phyloP scores from a whole-genome alignment of 2,113 vertebrate species.

The Nycticryphes semicollaris region DNA sequence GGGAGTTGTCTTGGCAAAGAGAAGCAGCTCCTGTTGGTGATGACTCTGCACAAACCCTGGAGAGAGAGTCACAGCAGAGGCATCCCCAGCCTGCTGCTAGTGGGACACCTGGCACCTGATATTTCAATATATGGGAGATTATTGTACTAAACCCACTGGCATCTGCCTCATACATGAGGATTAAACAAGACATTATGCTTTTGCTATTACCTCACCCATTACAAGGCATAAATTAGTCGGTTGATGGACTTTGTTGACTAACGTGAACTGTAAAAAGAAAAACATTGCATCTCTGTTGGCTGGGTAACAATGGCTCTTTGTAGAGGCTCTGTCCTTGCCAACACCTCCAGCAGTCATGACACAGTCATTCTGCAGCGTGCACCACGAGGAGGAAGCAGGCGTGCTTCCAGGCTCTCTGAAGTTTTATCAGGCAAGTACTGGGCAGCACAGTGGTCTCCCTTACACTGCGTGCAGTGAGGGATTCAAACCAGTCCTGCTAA shows the following conservation, averaged over 20 bases:
- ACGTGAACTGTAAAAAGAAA: neutral
- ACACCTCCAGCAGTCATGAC: neutral
- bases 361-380: neutral
- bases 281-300: neutral
- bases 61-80: neutral
- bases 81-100: neutral
- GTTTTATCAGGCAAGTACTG: neutral
- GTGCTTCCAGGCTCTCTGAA: neutral
- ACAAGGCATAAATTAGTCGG: neutral
- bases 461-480: accelerated
- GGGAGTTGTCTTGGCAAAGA: neutral
- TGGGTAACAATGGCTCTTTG: neutral
- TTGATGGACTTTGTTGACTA: neutral
- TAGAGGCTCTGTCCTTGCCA: neutral
- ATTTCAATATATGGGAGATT: neutral
- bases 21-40: neutral
- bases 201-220: neutral
- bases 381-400: neutral
- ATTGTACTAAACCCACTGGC: neutral
- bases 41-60: neutral
- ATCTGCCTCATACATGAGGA: neutral
- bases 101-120: neutral
- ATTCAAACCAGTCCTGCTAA: neutral
- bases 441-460: neutral
- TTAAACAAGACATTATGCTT: neutral